A percentile compares a stretch with the other conserved stretches of the same genome.
Conservation (phyloP, 2,113 vertebrate genomes). For the Brachyhypopomus gauderio region DNA sequence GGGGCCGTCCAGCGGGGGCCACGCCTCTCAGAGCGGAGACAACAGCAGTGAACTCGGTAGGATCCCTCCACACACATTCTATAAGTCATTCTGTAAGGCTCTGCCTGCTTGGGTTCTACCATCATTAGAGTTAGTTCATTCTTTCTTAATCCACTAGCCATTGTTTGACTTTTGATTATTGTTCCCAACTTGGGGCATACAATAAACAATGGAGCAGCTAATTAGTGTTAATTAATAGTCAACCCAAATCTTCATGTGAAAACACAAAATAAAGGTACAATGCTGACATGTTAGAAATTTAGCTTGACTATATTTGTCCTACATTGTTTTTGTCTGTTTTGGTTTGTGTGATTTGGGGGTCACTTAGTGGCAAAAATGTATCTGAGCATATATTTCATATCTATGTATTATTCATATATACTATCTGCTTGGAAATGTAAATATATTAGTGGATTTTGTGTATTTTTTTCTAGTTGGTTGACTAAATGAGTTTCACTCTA, state of each 20-base stretch:
- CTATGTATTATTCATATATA: too few species aligned
- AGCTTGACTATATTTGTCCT: too few species aligned
- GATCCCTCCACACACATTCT: slow-evolving; percentile 61
- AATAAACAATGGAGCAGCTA: too few species aligned
- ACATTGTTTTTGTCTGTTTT: too few species aligned
- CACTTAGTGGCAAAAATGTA: too few species aligned
- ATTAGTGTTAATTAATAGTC: background rate
- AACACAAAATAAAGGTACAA: background rate
- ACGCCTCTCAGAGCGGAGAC: slow-evolving; percentile 94
- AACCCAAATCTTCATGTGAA: background rate
- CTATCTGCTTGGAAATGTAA: too few species aligned
- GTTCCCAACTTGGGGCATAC: background rate
- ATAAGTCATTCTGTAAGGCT: background rate
- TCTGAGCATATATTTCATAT: too few species aligned
- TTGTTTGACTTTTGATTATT: background rate
- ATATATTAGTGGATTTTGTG: too few species aligned
- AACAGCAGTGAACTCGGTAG: slow-evolving; percentile 98
- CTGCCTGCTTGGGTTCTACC: background rate
- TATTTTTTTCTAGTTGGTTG: too few species aligned
- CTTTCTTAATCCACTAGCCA: background rate
- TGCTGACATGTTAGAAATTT: too few species aligned
- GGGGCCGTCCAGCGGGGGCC: slow-evolving; percentile 94
- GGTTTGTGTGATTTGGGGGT: too few species aligned
- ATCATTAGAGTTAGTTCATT: background rate
- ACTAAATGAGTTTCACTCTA: too few species aligned